Evolutionary conservation across 1,140 invertebrate genomes (phyloP), one percentile per base, ranked within the genome.

Genomic region (Globodera rostochiensis): DNA sequence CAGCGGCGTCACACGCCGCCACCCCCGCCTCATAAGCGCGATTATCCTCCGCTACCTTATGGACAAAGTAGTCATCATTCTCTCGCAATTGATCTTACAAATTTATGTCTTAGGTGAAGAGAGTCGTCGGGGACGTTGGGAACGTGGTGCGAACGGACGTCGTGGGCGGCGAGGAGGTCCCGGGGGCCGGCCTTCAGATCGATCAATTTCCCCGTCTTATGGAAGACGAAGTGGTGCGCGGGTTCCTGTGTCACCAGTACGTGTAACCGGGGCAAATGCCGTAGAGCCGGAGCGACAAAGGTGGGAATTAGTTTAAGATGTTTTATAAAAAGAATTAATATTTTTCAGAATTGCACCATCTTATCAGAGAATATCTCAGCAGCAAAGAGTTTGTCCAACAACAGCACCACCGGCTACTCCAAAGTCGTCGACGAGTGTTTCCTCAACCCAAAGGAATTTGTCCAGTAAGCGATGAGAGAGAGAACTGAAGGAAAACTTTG

Each of bases 341-440:
- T 64, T 19, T 13, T 64, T 19, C 11, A 64, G 57, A 15, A 15
- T 19, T 11, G 8, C 57, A 15, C 57, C 15, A 19, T 64, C 57
- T 6, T 19, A 64, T 64, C 57, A 64, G 57, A 64, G 57, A 64
- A 19, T 19, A 64, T 64, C 57, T 69, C 71, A 47, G 70, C 75
- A 75, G 25, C 47, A 80, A 50, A 84, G 19, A 21, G 66, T 21
- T n/a, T 1, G 19, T n/a, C 19, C 21, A 11, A 74, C 46, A 84
- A 80, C 83, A 47, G 46, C 82, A 47, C 25, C 80, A 19, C 15
- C 46, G 49, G 6, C 19, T 36, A 75, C 36, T 47, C 53, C 25
- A 11, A 50, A n/a, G 46, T 11, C 50, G n/a, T 4, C 71, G 45
- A 45, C 36, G 36, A 36, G 36, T 36, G 36, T 36, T 36, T 36